These are phyloP conservation scores for Xanthia togata DNA, from an alignment of 2,888 invertebrate genomes.

Conservation along the genomic window DNA sequence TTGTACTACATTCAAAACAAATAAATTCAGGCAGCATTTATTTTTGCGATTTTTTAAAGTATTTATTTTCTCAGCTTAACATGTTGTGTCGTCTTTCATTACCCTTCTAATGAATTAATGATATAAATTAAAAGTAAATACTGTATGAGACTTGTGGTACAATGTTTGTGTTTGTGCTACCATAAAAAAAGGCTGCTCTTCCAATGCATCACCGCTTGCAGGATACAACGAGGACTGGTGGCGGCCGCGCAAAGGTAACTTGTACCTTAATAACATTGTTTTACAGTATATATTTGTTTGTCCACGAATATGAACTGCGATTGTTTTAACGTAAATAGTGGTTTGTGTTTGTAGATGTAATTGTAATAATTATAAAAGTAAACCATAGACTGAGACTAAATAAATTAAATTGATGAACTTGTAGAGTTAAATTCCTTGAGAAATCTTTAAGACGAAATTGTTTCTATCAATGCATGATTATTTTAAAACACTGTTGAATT, in stretches of 20 bases:
- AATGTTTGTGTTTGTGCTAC: conserved; percentile 91
- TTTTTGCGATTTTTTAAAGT: conserved; percentile 61
- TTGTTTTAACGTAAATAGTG: neutral
- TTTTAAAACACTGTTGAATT: neutral
- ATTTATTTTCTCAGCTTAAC: conserved; percentile 70
- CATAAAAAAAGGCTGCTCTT: conserved; percentile 91
- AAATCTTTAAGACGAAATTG: neutral
- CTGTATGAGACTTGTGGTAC: conserved; percentile 88
- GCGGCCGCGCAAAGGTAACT: conserved; percentile 98
- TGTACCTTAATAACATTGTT: conserved; percentile 82
- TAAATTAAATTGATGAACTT: conserved; percentile 4
- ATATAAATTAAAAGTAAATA: conserved; percentile 84
- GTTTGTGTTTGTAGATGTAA: neutral
- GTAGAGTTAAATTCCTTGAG: neutral
- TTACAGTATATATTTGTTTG: conserved; percentile 66
- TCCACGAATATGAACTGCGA: conserved; percentile 64
- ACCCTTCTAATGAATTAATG: conserved; percentile 54
- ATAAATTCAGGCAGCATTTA: conserved; percentile 69
- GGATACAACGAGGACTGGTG: conserved; percentile 99
- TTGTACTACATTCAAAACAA: neutral
- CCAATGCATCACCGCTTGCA: conserved; percentile 97
- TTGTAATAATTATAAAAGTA: neutral
- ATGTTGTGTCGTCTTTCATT: conserved; percentile 67
- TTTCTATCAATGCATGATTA: conserved; percentile 26
- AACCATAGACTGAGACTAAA: neutral